Conservation (phyloP, 2,113 vertebrate species). For the Tonatia bakeri region DNA sequence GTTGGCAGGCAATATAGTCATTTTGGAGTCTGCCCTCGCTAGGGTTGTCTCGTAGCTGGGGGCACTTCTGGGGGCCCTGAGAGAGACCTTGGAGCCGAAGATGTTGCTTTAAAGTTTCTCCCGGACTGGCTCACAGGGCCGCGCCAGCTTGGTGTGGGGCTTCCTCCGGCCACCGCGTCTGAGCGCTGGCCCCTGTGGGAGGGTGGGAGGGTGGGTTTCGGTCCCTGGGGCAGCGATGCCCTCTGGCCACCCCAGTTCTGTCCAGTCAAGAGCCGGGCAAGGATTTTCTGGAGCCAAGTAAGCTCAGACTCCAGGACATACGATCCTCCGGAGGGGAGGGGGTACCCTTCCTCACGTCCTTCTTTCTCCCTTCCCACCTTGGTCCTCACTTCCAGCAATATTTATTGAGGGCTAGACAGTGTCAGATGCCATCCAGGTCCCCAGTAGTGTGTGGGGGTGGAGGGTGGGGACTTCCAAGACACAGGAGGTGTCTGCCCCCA, state of each 20-base stretch:
- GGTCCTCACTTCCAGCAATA: background rate
- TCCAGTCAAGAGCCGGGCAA: background rate
- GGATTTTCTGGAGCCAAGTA: background rate
- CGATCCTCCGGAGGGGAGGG: background rate
- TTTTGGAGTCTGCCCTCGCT: background rate
- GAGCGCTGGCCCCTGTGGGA: background rate
- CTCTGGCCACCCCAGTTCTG: background rate
- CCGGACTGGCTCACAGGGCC: background rate
- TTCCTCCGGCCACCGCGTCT: background rate
- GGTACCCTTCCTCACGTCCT: background rate
- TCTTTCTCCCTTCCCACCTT: background rate
- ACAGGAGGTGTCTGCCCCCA: accelerated
- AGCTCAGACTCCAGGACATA: background rate
- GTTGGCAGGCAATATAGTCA: background rate
- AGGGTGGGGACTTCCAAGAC: background rate
- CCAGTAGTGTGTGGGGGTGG: background rate
- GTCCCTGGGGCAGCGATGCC: no score
- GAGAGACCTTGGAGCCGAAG: background rate
- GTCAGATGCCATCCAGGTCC: background rate
- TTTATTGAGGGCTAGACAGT: background rate
- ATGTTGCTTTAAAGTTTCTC: background rate
- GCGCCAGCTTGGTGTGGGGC: background rate
- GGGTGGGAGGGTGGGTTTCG: background rate
- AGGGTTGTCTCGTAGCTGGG: background rate
- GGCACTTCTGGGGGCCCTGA: background rate